Evolutionary conservation across 1,140 invertebrate genomes (phyloP), one percentile per base, ranked within the genome.

Genomic region (Conus ventricosus): DNA sequence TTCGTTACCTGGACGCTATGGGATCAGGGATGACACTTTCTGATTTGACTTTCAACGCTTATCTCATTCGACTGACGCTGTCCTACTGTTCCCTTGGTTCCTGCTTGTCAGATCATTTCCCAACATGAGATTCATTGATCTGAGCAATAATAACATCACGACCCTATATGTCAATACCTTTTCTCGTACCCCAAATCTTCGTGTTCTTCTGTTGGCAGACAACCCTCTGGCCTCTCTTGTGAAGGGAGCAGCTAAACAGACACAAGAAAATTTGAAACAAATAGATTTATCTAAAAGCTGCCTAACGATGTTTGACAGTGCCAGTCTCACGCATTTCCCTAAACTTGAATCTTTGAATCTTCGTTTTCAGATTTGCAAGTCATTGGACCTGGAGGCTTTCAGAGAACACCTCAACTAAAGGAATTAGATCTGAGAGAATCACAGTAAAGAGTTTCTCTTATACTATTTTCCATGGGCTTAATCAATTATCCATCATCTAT

Each of bases 71-170:
- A 54, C 82, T 84, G 39, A 60, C 10, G 8, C 54, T 84, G 0
- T 27, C 57, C 80, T 25, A 51, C 80, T 54, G 89, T 4, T 23
- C 53, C 15, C 6, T 87, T 87, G 75, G 15, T 55, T 53, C 39
- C 8, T 80, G 55, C n/a, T 25, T 54, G 10, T 39, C 39, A 13
- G 15, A 53, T 39, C 8, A 60, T 54, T 51, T 13, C 25, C n/a
- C 51, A 15, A 67, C 87, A 13, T 78, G 23, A 15, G 8, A 13
- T 20, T 55, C 13, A 13, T 90, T 13, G 87, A 90, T 63, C n/a
- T 90, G 51, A 88, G 89, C 39, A 5, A 88, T 25, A 89, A 88
- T 78, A 27, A 78, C n/a, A 78, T 89, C 23, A 60, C 13, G 0
- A 25, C 6, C 13, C 51, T 89, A 6, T 53, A 6, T 4, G 2